Base-by-base conservation (phyloP, 2,888 invertebrate species). In the Merodon equestris region DNA sequence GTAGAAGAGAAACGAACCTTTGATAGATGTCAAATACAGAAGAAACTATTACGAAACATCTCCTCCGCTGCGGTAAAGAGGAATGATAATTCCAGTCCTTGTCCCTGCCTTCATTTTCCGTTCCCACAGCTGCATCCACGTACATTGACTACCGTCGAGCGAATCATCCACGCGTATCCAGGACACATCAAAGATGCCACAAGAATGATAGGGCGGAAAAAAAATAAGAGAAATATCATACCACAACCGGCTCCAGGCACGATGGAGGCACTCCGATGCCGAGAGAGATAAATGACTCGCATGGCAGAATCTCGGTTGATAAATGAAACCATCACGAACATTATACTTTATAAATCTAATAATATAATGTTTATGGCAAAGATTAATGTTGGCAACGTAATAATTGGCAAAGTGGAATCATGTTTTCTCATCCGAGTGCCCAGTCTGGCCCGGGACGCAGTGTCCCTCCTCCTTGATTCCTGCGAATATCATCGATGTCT, bases 321-420 rank as follows among this genome's bases (percentile, higher is more conserved):
- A 83, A 83, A 83, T 83, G 82, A 81, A 79, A 83, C 82, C 82
- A 83, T 83, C 82, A 83, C 79, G 79, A 82, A 82, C 83, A 83
- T 82, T 82, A 83, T 82, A 82, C 81, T 83, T 83, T 83, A 82
- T 81, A 82, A 82, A 83, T 83, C 79, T 82, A 82, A 83, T 83
- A 83, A 83, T 83, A 82, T 83, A 83, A 83, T 83, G 82, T 82
- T 82, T 83, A 83, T 83, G 83, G 83, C 83, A 83, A 81, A 83
- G 83, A 83, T 83, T 83, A 83, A 83, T 83, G 83, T 76, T 82
- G 70, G 73, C 68, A 34, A 64, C 57, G 67, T 54, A 81, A 82
- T 82, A 81, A 82, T 82, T 82, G 82, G 81, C 81, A 76, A 76
- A 81, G 77, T 77, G 77, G 73, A 77, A 77, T 73, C 72, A 77